Percentiles rank a stretch among this genome's conserved stretches.
Evolutionary conservation across 2,113 vertebrate genomes (phyloP).

Genomic region (Cardinalis cardinalis): DNA sequence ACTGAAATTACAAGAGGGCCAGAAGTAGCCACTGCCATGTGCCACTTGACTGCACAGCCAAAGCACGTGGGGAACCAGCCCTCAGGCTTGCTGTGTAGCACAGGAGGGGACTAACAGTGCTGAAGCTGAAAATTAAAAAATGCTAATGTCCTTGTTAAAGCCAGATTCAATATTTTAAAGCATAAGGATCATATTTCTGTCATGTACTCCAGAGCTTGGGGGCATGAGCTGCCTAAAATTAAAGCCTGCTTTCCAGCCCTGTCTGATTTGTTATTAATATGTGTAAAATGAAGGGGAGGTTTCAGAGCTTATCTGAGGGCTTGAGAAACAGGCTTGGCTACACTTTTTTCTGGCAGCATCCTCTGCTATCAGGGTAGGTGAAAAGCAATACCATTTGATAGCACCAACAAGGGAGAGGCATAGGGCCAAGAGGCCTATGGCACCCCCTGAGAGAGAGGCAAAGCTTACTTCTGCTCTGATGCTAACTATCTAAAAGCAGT

Average conservation of each 20-base stretch:
- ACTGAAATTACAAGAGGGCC: not conserved
- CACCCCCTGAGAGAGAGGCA: not conserved
- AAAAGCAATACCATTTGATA: not conserved
- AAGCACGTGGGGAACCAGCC: not conserved
- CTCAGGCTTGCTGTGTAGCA: not conserved
- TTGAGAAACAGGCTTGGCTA: slow-evolving; percentile 28
- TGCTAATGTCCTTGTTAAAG: not conserved
- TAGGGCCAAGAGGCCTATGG: not conserved
- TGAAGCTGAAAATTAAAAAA: slow-evolving; percentile 1
- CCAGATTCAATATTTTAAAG: not conserved
- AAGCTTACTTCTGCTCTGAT: not conserved
- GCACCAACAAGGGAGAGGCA: not conserved
- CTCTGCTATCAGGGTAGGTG: not conserved
- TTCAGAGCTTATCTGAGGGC: slow-evolving; percentile 13
- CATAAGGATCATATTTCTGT: not conserved
- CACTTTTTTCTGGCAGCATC: slow-evolving; percentile 13
- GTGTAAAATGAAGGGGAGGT: slow-evolving; percentile 14
- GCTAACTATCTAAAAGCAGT: not conserved
- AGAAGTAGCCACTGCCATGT: not conserved
- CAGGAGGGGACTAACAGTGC: not conserved
- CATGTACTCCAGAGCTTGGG: not conserved
- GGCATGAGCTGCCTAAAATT: slow-evolving; percentile 15
- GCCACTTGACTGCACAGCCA: not conserved
- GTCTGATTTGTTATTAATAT: slow-evolving; percentile 18
- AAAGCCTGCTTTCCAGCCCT: slow-evolving; percentile 12